Base-by-base conservation (phyloP, 2,797 vertebrate genomes). In the Bothrops alternatus region DNA sequence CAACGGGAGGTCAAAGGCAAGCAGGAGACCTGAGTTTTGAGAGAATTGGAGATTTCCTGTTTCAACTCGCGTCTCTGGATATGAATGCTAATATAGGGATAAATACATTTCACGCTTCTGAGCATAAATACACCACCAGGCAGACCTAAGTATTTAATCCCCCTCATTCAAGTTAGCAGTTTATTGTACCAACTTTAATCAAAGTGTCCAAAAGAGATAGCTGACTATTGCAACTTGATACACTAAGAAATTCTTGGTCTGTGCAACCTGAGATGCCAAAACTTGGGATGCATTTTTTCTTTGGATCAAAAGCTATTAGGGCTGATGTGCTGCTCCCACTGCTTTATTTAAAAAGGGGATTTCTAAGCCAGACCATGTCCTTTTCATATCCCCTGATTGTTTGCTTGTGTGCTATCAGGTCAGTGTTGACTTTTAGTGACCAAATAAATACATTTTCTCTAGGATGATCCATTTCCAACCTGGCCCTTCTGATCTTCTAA, bases 11-110 rank as follows among this genome's bases (percentile, higher is more conserved):
- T 92, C 86, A 90, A 82, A 90, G 89, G 65, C 50, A 90, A 88
- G 86, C 86, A 88, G 28, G 88, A 50, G 42, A 86, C n/a, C 32
- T 14, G 56, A 10, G n/a, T 11, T 65, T 82, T 82, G 28, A 89
- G 28, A 93, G 57, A 57, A 20, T 11, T 90, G 32, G 28, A 82
- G 37, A 88, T 87, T 91, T 89, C 89, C 57, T 91, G 53, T 86
- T 85, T 53, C 25, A 87, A 47, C 47, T 16, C 25, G 37, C 14
- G 87, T 88, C 13, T 90, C 20, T 90, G 69, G 82, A 63, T 92
- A 90, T 90, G 93, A 93, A 93, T 93, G 86, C 26, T 92, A 93
- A 93, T 87, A 88, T 47, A 88, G 26, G 89, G 63, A 92, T 92
- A 91, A 92, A 92, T 88, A 88, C 57, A 92, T 90, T 60, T 82